phyloP scores from a whole-genome alignment of 2,888 invertebrate species.

The Ichneumoninae sp. region DNA sequence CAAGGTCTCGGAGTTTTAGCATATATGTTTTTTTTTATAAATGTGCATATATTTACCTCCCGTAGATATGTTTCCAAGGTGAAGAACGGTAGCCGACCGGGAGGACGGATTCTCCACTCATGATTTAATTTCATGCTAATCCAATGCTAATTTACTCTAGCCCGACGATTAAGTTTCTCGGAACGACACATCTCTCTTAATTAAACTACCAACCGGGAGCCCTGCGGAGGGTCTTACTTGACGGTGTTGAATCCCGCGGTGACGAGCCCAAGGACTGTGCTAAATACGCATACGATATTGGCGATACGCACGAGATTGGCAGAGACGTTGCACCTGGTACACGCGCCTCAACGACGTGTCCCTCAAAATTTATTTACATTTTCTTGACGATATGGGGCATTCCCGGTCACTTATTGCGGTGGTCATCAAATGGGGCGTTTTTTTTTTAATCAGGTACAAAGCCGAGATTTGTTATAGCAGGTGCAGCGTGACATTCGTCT shows the following conservation, averaged over 20 bases:
- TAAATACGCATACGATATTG: no score
- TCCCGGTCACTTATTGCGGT: not conserved
- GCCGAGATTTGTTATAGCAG: not conserved
- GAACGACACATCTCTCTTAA: slow-evolving; percentile 63
- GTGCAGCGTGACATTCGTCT: slow-evolving; percentile 34
- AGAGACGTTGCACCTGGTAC: not conserved
- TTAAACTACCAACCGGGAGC: slow-evolving; percentile 54
- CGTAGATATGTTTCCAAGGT: slow-evolving; percentile 6
- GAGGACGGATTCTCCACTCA: slow-evolving; percentile 21
- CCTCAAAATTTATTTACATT: not conserved
- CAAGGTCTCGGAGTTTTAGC: not conserved
- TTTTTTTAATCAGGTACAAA: not conserved
- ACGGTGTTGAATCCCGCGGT: slow-evolving; percentile 45
- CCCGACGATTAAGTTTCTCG: slow-evolving; percentile 53
- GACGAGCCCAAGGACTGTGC: not conserved
- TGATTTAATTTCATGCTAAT: slow-evolving; percentile 66
- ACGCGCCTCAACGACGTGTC: not conserved
- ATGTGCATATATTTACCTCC: not conserved
- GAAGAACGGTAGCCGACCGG: slow-evolving; percentile 30
- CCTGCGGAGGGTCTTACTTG: slow-evolving; percentile 47
- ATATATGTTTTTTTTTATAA: not conserved
- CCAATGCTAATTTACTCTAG: slow-evolving; percentile 65
- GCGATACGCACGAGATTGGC: slow-evolving; percentile 5
- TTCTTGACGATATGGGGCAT: not conserved
- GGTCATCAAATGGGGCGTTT: not conserved